Conservation (phyloP, 1,140 invertebrate genomes). For the Drosophila baimaii region DNA sequence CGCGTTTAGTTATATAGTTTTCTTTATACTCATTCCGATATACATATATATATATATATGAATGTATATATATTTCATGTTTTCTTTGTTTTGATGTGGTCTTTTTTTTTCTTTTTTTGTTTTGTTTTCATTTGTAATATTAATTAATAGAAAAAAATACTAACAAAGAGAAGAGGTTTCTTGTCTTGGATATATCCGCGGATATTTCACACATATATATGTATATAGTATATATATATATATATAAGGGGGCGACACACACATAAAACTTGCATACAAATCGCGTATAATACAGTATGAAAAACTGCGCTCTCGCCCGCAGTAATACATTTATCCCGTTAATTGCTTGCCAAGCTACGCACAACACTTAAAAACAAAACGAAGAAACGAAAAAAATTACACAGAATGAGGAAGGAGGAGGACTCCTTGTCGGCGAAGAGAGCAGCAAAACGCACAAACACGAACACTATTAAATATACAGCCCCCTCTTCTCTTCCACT, state of each 20-base stretch:
- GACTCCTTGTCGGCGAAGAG: slow-evolving; percentile 23
- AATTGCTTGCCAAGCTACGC: slow-evolving; percentile 41
- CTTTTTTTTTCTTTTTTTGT: slow-evolving; percentile 18
- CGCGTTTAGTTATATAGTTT: slow-evolving; percentile 31
- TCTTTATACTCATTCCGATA: slow-evolving; percentile 28
- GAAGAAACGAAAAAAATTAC: slow-evolving; percentile 18
- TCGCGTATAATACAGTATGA: slow-evolving; percentile 57
- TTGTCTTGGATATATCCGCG: slow-evolving; percentile 57
- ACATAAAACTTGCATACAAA: slow-evolving; percentile 55
- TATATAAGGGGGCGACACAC: slow-evolving; percentile 12
- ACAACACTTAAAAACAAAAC: slow-evolving; percentile 49
- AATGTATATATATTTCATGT: slow-evolving; percentile 45
- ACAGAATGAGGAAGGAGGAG: slow-evolving; percentile 17
- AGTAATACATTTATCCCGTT: slow-evolving; percentile 39
- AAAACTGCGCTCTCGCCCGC: slow-evolving; percentile 22
- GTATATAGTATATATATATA: slow-evolving; percentile 21
- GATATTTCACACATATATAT: slow-evolving; percentile 22
- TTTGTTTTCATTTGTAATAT: slow-evolving; percentile 55
- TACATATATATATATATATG: slow-evolving; percentile 45
- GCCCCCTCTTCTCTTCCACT: background rate
- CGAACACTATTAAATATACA: slow-evolving; percentile 36
- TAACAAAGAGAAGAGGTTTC: slow-evolving; percentile 77
- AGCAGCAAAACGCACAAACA: slow-evolving; percentile 32
- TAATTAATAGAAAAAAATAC: slow-evolving; percentile 79
- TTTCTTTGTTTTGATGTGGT: no score